Conservation (phyloP, 2,888 invertebrate species). For the Drosophila nr. perissopoda region DNA sequence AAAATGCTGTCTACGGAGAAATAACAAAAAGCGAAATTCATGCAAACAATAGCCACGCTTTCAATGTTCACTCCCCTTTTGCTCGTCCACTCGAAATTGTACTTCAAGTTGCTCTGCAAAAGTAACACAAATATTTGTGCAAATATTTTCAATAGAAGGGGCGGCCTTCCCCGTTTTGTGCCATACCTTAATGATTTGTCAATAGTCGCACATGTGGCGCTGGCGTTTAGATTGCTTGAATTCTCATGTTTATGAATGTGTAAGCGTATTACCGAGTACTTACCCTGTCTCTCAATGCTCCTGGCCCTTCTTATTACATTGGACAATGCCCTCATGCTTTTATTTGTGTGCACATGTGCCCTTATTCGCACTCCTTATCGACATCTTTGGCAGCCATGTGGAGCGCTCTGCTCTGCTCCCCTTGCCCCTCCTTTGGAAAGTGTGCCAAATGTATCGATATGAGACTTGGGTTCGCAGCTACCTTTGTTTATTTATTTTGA, state of each 20-base stretch:
- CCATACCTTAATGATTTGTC: slow-evolving; percentile 66
- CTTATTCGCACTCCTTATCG: slow-evolving; percentile 54
- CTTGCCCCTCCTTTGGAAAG: slow-evolving; percentile 30
- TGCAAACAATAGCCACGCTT: slow-evolving; percentile 53
- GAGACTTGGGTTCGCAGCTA: slow-evolving; percentile 33
- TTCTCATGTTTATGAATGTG: slow-evolving; percentile 58
- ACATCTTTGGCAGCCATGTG: slow-evolving; percentile 54
- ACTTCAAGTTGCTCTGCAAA: slow-evolving; percentile 38
- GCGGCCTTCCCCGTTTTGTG: slow-evolving; percentile 5
- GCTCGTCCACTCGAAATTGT: slow-evolving; percentile 38
- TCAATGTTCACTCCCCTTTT: not conserved
- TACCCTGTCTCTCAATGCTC: not conserved
- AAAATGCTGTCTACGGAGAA: not conserved
- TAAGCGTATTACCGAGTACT: slow-evolving; percentile 47
- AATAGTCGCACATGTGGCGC: slow-evolving; percentile 56
- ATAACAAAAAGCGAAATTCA: slow-evolving; percentile 38
- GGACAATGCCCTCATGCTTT: slow-evolving; percentile 47
- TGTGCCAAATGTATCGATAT: slow-evolving; percentile 58
- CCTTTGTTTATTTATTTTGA: slow-evolving; percentile 46
- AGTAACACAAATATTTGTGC: slow-evolving; percentile 61
- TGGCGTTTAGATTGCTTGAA: slow-evolving; percentile 52
- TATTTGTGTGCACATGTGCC: slow-evolving; percentile 36
- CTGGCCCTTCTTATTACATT: slow-evolving; percentile 7
- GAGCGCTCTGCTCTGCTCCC: slow-evolving; percentile 6
- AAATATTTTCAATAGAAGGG: slow-evolving; percentile 29